Evolutionary conservation across 2,888 invertebrate genomes (phyloP), one percentile per base, ranked within the genome.

Genomic region (Athalia rosae): DNA sequence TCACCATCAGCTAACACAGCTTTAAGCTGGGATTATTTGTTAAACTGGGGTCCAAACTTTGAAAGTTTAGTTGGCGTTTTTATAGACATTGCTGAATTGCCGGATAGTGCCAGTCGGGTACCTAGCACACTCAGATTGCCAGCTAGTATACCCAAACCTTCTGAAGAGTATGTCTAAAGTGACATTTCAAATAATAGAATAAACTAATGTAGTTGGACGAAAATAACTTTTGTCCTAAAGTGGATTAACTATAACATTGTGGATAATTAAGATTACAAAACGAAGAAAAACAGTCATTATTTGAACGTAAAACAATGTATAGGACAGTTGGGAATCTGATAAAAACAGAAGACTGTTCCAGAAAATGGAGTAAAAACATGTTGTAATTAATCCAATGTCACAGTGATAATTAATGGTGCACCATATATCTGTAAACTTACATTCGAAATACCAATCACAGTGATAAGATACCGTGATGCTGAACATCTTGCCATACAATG

Each of bases 1-100:
- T 95, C 96, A 0, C 95, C 96, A 0, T 94, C 95, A 0, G 86
- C 85, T 41, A 83, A 82, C 53, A 94, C 95, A 3, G 95, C 96
- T 4, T 92, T 98, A 66, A 96, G 97, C 76, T 98, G 98, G 97
- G 98, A 98, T 88, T 97, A 98, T 88, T 91, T 98, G 81, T 92
- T 98, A 78, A 98, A 98, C 90, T 98, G 98, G 98, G 98, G 98
- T 7, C 97, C 98, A 28, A 98, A 97, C 91, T 98, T 98, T 90
- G 97, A 98, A 90, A 97, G 96, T 89, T 93, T 98, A 88, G 97
- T 97, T 81, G 98, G 98, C 45, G 98, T 98, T 69, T 98, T 98
- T 87, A 97, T 97, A 91, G 98, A 98, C 90, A 98, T 98, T 85
- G 98, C 98, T 64, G 97, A 98, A 90, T 91, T 98, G 83, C 98